These are phyloP conservation scores for Picus viridis DNA, from an alignment of 2,797 vertebrate species.

Conservation along the genomic window DNA sequence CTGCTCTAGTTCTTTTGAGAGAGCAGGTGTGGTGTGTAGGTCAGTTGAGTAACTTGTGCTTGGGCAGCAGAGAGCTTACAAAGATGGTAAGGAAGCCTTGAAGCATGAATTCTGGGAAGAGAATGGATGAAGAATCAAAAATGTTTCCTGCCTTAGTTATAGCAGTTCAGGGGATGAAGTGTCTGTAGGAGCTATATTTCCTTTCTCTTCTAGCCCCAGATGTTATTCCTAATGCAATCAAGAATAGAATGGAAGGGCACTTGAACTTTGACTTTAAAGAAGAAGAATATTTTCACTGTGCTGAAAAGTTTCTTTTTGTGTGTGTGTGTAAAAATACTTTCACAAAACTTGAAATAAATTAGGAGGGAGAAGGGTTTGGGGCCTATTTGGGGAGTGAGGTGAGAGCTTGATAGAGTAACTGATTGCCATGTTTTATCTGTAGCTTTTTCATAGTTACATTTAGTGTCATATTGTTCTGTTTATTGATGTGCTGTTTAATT, in stretches of 20 bases:
- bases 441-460: not conserved
- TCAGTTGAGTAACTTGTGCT: slow-evolving; percentile 8
- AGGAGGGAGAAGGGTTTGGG: not conserved
- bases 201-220: not conserved
- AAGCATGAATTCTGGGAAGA: not conserved
- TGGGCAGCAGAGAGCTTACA: not conserved
- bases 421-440: not conserved
- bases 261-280: not conserved
- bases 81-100: not conserved
- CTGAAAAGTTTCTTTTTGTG: not conserved
- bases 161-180: not conserved
- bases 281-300: not conserved
- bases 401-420: not conserved
- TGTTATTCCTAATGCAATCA: not conserved
- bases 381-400: not conserved
- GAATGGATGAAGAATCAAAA: not conserved
- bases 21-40: not conserved
- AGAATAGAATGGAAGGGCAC: not conserved
- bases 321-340: not conserved
- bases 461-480: not conserved
- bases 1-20: not conserved
- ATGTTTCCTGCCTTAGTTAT: not conserved
- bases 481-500: not conserved
- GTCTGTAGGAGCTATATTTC: not conserved
- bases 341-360: not conserved